A percentile compares a stretch with the other conserved stretches of the same genome.
Conservation (phyloP, 2,888 invertebrate species). For the Macaria notata region DNA sequence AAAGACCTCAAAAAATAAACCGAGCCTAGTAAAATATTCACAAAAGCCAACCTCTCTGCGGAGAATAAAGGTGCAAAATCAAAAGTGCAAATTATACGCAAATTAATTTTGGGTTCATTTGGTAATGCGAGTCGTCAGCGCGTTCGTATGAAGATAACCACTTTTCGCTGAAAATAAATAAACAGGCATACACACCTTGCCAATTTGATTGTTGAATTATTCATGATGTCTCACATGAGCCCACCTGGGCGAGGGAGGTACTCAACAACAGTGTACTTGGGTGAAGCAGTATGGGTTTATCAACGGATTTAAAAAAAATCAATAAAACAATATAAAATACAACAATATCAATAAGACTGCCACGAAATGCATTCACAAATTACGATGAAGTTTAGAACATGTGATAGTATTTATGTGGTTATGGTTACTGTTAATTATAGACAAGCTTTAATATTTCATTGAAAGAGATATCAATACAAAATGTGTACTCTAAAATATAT, state of each 20-base stretch:
- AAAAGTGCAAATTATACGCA: conserved; percentile 16
- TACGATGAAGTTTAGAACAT: too few species aligned
- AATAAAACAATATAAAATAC: too few species aligned
- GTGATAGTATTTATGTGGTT: too few species aligned
- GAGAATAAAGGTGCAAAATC: conserved; percentile 22
- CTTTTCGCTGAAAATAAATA: conserved; percentile 71
- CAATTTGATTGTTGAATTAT: conserved; percentile 80
- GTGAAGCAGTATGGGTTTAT: not conserved
- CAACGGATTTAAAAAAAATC: too few species aligned
- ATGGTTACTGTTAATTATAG: too few species aligned
- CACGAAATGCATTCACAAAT: too few species aligned
- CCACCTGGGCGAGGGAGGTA: conserved; percentile 53
- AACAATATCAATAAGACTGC: too few species aligned
- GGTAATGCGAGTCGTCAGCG: conserved; percentile 28
- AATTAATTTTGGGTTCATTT: conserved; percentile 39
- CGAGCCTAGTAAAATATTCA: conserved; percentile 21
- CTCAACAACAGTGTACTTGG: not conserved
- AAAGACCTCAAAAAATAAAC: conserved; percentile 47
- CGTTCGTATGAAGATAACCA: conserved; percentile 60
- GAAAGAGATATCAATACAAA: too few species aligned
- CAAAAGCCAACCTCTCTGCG: conserved; percentile 17
- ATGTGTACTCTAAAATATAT: too few species aligned
- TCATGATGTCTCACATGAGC: conserved; percentile 71
- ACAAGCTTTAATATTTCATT: too few species aligned
- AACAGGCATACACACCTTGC: conserved; percentile 72